Percentiles rank a stretch among this genome's conserved stretches.
These are phyloP conservation scores for Apantesis nais DNA, from an alignment of 2,888 invertebrate species.

Conservation along the genomic window DNA sequence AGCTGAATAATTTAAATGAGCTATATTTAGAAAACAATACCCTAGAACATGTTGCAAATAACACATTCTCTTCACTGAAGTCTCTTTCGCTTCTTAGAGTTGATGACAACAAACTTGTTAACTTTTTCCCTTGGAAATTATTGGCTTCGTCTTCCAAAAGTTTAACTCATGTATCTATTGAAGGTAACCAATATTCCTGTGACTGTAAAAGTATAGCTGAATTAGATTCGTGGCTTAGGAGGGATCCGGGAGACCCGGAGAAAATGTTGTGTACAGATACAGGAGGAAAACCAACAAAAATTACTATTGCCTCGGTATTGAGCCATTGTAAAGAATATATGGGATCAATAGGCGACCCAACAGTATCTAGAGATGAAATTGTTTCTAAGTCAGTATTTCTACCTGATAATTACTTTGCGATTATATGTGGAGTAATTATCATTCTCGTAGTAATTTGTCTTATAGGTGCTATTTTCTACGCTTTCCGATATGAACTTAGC, in stretches of 20 bases:
- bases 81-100: conserved; percentile 90
- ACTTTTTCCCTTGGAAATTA: conserved; percentile 90
- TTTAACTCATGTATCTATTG: conserved; percentile 89
- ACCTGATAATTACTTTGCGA: conserved; percentile 90
- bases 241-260: conserved; percentile 88
- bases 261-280: conserved; percentile 89
- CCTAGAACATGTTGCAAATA: conserved; percentile 90
- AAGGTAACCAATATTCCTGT: conserved; percentile 94
- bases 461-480: conserved; percentile 89
- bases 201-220: conserved; percentile 90
- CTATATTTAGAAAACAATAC: conserved; percentile 92
- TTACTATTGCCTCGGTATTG: conserved; percentile 83
- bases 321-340: conserved; percentile 88
- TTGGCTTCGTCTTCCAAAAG: conserved; percentile 87
- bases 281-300: conserved; percentile 80
- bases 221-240: conserved; percentile 88
- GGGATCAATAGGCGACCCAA: conserved; percentile 79
- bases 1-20: conserved; percentile 90
- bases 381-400: conserved; percentile 87
- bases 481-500: conserved; percentile 91
- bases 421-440: conserved; percentile 89
- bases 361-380: conserved; percentile 79
- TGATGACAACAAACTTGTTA: conserved; percentile 91
- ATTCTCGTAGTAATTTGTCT: conserved; percentile 89
- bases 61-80: conserved; percentile 91